Conservation (phyloP, 2,113 vertebrate genomes). For the Ibidorhyncha struthersii region DNA sequence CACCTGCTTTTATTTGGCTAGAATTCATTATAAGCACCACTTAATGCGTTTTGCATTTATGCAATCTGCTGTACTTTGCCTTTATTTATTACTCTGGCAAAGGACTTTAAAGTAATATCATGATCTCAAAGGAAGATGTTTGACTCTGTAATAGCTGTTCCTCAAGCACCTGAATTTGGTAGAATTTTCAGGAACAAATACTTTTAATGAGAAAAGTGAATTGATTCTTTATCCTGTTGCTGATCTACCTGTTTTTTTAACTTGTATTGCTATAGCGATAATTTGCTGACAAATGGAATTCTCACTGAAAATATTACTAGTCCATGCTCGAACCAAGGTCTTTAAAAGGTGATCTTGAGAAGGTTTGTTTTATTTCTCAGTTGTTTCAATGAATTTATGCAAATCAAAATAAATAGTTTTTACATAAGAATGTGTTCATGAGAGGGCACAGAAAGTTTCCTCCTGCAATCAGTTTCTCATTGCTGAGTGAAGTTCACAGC, state of each 20-base stretch:
- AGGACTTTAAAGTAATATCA: background rate
- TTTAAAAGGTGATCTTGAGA: background rate
- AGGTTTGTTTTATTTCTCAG: background rate
- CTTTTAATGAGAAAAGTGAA: background rate
- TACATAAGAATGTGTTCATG: background rate
- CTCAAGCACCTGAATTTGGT: background rate
- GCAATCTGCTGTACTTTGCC: background rate
- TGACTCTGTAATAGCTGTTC: background rate
- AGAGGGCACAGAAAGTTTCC: background rate
- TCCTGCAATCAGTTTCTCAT: background rate
- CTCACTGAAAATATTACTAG: background rate
- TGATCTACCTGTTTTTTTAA: background rate
- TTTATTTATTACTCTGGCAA: background rate
- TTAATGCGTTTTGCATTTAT: background rate
- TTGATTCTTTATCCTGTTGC: background rate
- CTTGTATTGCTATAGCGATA: background rate
- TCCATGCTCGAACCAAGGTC: background rate
- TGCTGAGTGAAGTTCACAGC: background rate
- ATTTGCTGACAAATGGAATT: background rate
- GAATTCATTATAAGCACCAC: background rate
- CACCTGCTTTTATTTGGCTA: background rate
- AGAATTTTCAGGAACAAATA: background rate
- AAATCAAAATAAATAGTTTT: conserved; percentile 24
- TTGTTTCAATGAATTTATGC: background rate
- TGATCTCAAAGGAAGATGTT: background rate